Evolutionary conservation across 2,888 invertebrate genomes (phyloP).

Genomic region (Holacanthella duospinosa): DNA sequence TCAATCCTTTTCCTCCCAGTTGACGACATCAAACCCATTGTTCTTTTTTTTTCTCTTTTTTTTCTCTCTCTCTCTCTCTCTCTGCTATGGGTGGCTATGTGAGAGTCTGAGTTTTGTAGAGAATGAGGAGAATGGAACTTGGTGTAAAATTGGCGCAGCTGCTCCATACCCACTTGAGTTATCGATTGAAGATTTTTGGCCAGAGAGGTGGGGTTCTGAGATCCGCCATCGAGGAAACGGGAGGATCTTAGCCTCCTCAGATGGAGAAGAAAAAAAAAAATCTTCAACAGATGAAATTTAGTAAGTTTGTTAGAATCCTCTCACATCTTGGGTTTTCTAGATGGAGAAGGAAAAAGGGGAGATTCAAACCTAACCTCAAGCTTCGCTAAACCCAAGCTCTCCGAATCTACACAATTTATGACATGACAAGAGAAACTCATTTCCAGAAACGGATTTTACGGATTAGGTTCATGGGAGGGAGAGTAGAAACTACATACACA

Average conservation of each 20-base stretch:
- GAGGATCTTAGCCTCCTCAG: conserved; percentile 20
- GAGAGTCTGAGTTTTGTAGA: too few relatives aligned
- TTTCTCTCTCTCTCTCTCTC: too few relatives aligned
- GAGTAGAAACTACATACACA: too few relatives aligned
- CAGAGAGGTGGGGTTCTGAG: not conserved
- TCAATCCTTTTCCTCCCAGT: not conserved
- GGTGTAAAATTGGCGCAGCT: conserved; percentile 1
- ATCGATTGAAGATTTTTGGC: not conserved
- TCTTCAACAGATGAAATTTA: too few relatives aligned
- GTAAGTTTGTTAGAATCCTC: conserved; percentile 3
- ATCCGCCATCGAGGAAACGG: conserved; percentile 27
- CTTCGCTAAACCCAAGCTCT: not conserved
- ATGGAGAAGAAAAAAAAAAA: not conserved
- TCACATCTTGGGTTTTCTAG: too few relatives aligned
- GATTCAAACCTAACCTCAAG: too few relatives aligned
- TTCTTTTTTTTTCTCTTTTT: too few relatives aligned
- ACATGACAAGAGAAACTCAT: conserved; percentile 1
- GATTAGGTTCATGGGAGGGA: too few relatives aligned
- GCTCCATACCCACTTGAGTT: not conserved
- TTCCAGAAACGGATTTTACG: too few relatives aligned
- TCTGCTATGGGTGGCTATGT: too few relatives aligned
- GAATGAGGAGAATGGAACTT: too few relatives aligned
- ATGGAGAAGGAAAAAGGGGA: not conserved
- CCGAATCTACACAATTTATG: not conserved
- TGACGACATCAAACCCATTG: too few relatives aligned